phyloP scores from a whole-genome alignment of 2,113 vertebrate genomes.

The Pterophyllum scalare region DNA sequence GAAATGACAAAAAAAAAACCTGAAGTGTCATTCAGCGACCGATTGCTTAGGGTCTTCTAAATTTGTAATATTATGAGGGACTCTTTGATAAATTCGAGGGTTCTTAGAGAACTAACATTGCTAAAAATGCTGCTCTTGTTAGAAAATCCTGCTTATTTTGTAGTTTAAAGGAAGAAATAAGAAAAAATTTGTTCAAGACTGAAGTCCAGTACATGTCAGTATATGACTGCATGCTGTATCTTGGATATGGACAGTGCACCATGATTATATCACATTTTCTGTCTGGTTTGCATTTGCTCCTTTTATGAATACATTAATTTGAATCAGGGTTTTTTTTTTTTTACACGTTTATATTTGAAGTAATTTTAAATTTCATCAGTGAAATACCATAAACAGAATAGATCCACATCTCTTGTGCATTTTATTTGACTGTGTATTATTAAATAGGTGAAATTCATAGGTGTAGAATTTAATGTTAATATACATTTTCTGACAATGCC shows the following conservation, averaged over 20 bases:
- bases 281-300: background rate
- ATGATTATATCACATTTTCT: background rate
- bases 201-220: too few relatives aligned
- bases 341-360: background rate
- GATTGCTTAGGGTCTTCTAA: background rate
- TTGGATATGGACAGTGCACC: too few relatives aligned
- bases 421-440: background rate
- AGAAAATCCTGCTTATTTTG: background rate
- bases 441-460: background rate
- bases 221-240: too few relatives aligned
- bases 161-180: background rate
- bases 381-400: background rate
- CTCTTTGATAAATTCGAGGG: background rate
- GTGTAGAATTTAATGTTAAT: background rate
- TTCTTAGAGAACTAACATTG: background rate
- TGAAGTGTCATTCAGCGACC: background rate
- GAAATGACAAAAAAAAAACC: background rate
- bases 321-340: background rate
- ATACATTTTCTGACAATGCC: background rate
- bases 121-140: background rate
- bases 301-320: background rate
- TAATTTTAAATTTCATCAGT: background rate
- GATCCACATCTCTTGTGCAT: background rate
- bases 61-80: background rate
- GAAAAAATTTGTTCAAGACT: background rate